These are phyloP conservation scores for Picus viridis DNA, from an alignment of 2,797 vertebrate genomes.

Conservation along the genomic window DNA sequence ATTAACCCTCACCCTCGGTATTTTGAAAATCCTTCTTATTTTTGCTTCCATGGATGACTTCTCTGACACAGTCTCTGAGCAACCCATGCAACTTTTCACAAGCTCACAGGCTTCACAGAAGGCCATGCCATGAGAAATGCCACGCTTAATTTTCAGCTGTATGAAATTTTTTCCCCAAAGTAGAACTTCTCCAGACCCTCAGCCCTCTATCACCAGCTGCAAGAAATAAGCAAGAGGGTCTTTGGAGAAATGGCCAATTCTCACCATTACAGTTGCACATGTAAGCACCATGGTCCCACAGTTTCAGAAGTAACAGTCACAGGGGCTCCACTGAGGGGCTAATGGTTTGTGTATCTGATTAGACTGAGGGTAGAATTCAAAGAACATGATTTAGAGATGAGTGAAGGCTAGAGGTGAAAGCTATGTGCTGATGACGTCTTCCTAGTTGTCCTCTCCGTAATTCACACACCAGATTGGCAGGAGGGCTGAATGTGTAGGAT, in stretches of 20 bases:
- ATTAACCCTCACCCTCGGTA: not conserved
- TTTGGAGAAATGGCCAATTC: not conserved
- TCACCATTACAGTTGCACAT: accelerated
- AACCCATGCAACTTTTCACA: not conserved
- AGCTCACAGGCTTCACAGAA: not conserved
- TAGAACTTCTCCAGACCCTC: not conserved
- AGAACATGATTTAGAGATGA: not conserved
- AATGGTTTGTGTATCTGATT: not conserved
- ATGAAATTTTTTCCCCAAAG: not conserved
- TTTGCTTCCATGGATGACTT: not conserved
- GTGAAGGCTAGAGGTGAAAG: not conserved
- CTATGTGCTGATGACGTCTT: not conserved
- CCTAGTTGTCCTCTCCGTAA: not conserved
- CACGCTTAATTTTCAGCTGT: not conserved
- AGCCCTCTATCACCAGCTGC: not conserved
- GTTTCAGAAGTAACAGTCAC: not conserved
- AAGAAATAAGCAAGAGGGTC: not conserved
- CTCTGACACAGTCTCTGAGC: not conserved
- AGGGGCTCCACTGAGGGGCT: not conserved
- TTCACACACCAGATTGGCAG: not conserved
- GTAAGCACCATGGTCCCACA: not conserved
- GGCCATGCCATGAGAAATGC: not conserved
- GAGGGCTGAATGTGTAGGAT: not conserved
- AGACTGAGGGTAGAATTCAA: not conserved
- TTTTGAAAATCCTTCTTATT: not conserved